Evolutionary conservation across 2,113 vertebrate species (phyloP).

Genomic region (Hydropotes inermis): DNA sequence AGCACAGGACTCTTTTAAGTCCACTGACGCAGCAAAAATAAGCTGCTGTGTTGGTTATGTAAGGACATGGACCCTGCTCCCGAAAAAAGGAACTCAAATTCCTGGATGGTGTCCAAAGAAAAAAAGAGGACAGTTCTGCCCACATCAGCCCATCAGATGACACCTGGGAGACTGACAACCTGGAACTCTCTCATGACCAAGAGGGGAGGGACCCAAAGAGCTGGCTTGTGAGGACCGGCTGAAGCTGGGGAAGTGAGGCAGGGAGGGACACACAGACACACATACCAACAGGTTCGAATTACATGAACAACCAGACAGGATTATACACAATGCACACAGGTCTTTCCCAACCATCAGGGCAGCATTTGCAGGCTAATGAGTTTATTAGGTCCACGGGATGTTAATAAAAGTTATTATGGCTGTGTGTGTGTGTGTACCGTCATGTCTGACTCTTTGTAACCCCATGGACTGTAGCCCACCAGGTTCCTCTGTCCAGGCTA

Average conservation of each 20-base stretch:
- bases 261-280: not conserved
- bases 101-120: not conserved
- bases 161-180: not conserved
- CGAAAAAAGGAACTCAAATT: not conserved
- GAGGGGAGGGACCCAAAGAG: not conserved
- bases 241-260: not conserved
- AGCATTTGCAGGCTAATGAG: too few species aligned
- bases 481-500: not conserved
- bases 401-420: not conserved
- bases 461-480: not conserved
- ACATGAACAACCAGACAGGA: not conserved
- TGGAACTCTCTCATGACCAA: not conserved
- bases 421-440: too few species aligned
- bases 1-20: constrained; percentile 65
- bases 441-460: not conserved
- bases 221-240: not conserved
- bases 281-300: not conserved
- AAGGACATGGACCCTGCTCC: not conserved
- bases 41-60: not conserved
- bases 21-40: not conserved
- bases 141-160: not conserved
- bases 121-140: not conserved
- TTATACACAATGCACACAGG: not conserved
- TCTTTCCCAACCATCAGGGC: not conserved
- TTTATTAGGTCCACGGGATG: not conserved